A percentile compares a stretch with the other conserved stretches of the same genome.
phyloP scores from a whole-genome alignment of 2,888 invertebrate genomes.

The Gryllus longicercus region DNA sequence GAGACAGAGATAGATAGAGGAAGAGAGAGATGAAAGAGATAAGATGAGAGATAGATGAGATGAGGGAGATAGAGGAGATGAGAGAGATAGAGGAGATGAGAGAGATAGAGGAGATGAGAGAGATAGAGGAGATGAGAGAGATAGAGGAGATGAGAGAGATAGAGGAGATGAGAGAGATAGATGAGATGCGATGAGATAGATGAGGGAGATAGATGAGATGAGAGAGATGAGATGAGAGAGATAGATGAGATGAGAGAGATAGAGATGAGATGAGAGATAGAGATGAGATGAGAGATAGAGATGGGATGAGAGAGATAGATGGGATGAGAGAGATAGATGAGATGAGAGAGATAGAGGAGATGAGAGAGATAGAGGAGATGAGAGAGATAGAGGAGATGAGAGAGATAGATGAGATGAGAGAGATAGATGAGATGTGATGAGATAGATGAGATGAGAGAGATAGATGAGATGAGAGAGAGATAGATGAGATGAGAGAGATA shows the following conservation, averaged over 20 bases:
- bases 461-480: no score
- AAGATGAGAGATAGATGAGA: background rate
- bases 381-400: background rate
- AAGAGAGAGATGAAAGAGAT: background rate
- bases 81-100: background rate
- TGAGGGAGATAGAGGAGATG: background rate
- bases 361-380: background rate
- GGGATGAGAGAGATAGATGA: background rate
- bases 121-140: conserved; percentile 5
- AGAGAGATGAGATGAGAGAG: background rate
- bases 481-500: background rate
- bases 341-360: background rate
- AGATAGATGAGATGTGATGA: conserved; percentile 22
- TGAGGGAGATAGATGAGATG: background rate
- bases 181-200: no score
- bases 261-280: background rate
- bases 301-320: background rate
- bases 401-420: background rate
- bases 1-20: no score
- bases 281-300: background rate
- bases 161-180: no score
- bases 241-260: background rate
- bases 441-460: no score
- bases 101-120: background rate
- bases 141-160: no score